Percentiles rank a stretch among this genome's conserved stretches.
Conservation (phyloP, 2,113 vertebrate species). For the Clarias gariepinus region DNA sequence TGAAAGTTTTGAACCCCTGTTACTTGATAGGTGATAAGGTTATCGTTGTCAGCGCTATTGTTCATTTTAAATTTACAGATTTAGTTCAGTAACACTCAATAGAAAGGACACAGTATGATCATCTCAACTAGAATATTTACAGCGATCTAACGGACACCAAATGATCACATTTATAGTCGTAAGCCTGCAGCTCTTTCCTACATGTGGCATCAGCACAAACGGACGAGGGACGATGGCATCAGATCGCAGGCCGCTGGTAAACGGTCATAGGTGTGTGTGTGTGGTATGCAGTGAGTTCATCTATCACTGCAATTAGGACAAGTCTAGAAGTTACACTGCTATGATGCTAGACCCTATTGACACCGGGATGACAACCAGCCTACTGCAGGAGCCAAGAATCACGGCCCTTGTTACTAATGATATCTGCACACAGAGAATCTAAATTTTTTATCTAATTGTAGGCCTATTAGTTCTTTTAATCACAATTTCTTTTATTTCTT, state of each 20-base stretch:
- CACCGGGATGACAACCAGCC: background rate
- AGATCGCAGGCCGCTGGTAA: slow-evolving; percentile 35
- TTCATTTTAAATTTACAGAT: slow-evolving; percentile 67
- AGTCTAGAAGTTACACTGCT: slow-evolving; percentile 8
- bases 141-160: slow-evolving; percentile 70
- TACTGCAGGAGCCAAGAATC: slow-evolving; percentile 16
- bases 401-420: background rate
- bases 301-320: background rate
- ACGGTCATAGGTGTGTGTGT: background rate
- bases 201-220: slow-evolving; percentile 47
- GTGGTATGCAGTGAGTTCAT: slow-evolving; percentile 20
- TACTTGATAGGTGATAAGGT: slow-evolving; percentile 41
- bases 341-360: background rate
- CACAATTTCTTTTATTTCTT: background rate
- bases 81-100: slow-evolving; percentile 72
- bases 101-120: slow-evolving; percentile 74
- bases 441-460: background rate
- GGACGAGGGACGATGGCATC: slow-evolving; percentile 53
- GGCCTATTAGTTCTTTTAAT: background rate
- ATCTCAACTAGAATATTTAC: slow-evolving; percentile 72
- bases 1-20: slow-evolving; percentile 40
- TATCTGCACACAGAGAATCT: slow-evolving; percentile 7
- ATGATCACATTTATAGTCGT: slow-evolving; percentile 60
- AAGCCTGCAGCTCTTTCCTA: slow-evolving; percentile 49
- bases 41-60: slow-evolving; percentile 50